Conservation (phyloP, 1,140 invertebrate species). For the Ceratosolen solmsi region DNA sequence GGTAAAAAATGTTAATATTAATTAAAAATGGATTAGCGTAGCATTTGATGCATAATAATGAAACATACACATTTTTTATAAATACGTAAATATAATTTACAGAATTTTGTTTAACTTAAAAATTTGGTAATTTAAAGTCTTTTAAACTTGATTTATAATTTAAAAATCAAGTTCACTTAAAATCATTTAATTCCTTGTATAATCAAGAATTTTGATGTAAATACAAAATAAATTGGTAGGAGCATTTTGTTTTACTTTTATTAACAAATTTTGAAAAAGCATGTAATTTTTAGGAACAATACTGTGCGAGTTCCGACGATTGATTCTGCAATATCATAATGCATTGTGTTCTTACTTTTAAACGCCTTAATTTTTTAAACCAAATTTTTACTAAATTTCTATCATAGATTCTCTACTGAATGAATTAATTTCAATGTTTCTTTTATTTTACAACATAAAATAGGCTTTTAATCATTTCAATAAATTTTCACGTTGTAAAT, state of each 20-base stretch:
- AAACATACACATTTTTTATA: neutral
- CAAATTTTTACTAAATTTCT: too few species aligned
- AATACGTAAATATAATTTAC: neutral
- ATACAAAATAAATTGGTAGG: neutral
- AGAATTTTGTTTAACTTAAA: neutral
- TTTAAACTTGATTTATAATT: neutral
- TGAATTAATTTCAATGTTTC: too few species aligned
- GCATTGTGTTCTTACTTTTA: too few species aligned
- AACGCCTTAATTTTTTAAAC: too few species aligned
- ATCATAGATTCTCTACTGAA: too few species aligned
- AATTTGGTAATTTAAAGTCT: neutral
- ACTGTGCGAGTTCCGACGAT: slow-evolving; percentile 21
- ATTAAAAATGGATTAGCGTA: neutral
- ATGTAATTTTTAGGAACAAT: slow-evolving; percentile 14
- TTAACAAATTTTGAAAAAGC: neutral
- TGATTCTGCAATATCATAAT: neutral
- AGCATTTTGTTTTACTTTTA: neutral
- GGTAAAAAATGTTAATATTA: neutral
- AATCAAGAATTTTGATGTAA: neutral
- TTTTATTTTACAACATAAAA: too few species aligned
- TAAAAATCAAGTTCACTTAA: neutral
- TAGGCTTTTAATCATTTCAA: neutral
- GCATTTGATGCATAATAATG: neutral
- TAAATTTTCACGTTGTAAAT: neutral
- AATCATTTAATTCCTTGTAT: neutral